These are phyloP conservation scores for Pungitius pungitius DNA, from an alignment of 2,113 vertebrate genomes.

Conservation along the genomic window DNA sequence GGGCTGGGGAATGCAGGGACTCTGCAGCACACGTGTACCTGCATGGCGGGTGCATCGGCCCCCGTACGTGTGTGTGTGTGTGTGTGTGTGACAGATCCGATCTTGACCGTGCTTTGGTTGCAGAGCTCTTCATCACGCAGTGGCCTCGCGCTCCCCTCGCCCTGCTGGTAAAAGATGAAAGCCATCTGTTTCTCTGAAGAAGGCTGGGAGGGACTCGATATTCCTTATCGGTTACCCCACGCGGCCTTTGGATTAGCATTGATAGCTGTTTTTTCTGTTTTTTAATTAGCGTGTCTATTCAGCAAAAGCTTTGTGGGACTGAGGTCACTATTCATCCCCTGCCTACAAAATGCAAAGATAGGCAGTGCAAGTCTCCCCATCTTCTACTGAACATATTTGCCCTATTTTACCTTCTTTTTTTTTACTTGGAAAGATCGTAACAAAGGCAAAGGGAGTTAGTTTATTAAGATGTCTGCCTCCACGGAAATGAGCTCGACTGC, in stretches of 20 bases:
- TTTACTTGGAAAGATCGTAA: not conserved
- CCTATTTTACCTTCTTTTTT: too few species aligned
- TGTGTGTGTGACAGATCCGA: not conserved
- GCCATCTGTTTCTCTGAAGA: conserved; percentile 41
- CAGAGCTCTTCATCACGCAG: conserved; percentile 27
- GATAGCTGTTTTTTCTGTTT: conserved; percentile 18
- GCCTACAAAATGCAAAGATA: not conserved
- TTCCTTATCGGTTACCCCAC: conserved; percentile 18
- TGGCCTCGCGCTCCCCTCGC: conserved; percentile 26
- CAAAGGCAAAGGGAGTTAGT: not conserved
- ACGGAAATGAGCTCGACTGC: conserved; percentile 29
- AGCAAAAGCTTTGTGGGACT: conserved; percentile 10
- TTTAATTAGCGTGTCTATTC: conserved; percentile 34
- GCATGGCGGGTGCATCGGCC: not conserved
- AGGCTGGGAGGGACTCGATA: conserved; percentile 13
- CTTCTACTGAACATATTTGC: not conserved
- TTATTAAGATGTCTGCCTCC: conserved; percentile 13
- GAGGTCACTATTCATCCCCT: conserved; percentile 11
- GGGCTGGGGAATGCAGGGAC: conserved; percentile 9
- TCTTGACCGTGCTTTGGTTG: not conserved
- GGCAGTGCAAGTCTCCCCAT: not conserved
- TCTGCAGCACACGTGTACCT: not conserved
- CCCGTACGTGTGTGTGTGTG: not conserved
- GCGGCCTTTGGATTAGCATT: conserved; percentile 38
- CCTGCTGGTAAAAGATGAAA: conserved; percentile 52